Conservation (phyloP, 2,888 invertebrate genomes). For the Dolichopus griseipennis region DNA sequence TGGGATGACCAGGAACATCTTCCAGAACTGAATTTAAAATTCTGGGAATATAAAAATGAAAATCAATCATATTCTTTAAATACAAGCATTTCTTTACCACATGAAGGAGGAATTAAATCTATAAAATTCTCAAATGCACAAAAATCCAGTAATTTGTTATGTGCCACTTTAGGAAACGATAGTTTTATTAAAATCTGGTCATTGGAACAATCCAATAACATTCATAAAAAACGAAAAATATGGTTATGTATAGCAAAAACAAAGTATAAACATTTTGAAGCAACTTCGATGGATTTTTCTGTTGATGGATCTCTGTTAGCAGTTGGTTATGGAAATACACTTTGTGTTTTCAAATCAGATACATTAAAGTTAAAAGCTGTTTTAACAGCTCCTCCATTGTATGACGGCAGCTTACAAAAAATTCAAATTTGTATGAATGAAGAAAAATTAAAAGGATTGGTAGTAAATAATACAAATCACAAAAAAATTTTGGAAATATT, state of each 20-base stretch:
- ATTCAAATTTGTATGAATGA: slow-evolving; percentile 28
- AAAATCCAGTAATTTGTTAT: slow-evolving; percentile 44
- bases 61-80: slow-evolving; percentile 57
- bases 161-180: slow-evolving; percentile 60
- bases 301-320: slow-evolving; percentile 68
- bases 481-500: slow-evolving; percentile 31
- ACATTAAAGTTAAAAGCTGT: slow-evolving; percentile 51
- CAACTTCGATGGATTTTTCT: slow-evolving; percentile 56
- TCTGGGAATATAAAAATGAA: slow-evolving; percentile 57
- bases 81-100: slow-evolving; percentile 64
- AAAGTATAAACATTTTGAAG: slow-evolving; percentile 51
- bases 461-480: slow-evolving; percentile 28
- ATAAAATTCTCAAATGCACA: slow-evolving; percentile 53
- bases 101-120: slow-evolving; percentile 51
- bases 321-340: slow-evolving; percentile 55
- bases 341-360: slow-evolving; percentile 63
- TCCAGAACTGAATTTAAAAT: slow-evolving; percentile 61
- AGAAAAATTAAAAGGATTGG: slow-evolving; percentile 5
- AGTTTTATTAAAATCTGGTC: slow-evolving; percentile 64
- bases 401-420: slow-evolving; percentile 35
- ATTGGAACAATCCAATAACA: slow-evolving; percentile 48
- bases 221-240: slow-evolving; percentile 47
- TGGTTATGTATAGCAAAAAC: slow-evolving; percentile 61
- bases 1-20: slow-evolving; percentile 50
- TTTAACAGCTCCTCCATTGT: slow-evolving; percentile 37